phyloP scores from a whole-genome alignment of 30 jellyfish, hydroid and myxozoan genomes.

The Hydractinia symbiolongicarpus region DNA sequence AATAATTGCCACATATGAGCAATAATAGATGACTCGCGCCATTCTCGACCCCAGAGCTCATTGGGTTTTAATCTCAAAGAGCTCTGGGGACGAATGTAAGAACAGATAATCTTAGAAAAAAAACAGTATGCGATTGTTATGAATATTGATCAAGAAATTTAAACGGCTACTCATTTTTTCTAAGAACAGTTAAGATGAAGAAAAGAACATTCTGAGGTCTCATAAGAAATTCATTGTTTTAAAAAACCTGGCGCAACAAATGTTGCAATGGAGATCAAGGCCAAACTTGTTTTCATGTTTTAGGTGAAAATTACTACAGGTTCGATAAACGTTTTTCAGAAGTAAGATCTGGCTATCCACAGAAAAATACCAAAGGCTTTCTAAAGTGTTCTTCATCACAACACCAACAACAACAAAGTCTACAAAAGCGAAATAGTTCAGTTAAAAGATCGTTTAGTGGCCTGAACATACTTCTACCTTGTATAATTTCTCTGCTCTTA shows the following conservation, averaged over 20 bases:
- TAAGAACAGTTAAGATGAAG: neutral
- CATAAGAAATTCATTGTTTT: neutral
- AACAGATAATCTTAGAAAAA: too few species aligned
- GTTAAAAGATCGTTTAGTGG: too few species aligned
- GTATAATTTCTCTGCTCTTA: too few species aligned
- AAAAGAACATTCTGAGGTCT: neutral
- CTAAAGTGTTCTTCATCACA: neutral
- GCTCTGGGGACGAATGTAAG: too few species aligned
- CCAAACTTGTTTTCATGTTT: neutral
- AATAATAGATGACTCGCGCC: too few species aligned
- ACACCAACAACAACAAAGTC: neutral
- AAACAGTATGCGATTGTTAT: too few species aligned
- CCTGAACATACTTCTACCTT: too few species aligned
- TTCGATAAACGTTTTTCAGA: neutral
- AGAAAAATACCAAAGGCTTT: conserved; percentile 2
- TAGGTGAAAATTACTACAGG: conserved; percentile 17
- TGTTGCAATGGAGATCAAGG: neutral
- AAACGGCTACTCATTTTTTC: neutral
- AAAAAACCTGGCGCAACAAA: neutral
- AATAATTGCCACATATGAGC: too few species aligned
- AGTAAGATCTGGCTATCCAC: conserved; percentile 18
- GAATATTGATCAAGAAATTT: too few species aligned
- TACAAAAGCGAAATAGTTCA: too few species aligned
- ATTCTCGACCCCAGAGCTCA: too few species aligned
- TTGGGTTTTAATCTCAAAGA: too few species aligned